phyloP scores from a whole-genome alignment of 2,113 vertebrate species.

The Oxyruncus cristatus region DNA sequence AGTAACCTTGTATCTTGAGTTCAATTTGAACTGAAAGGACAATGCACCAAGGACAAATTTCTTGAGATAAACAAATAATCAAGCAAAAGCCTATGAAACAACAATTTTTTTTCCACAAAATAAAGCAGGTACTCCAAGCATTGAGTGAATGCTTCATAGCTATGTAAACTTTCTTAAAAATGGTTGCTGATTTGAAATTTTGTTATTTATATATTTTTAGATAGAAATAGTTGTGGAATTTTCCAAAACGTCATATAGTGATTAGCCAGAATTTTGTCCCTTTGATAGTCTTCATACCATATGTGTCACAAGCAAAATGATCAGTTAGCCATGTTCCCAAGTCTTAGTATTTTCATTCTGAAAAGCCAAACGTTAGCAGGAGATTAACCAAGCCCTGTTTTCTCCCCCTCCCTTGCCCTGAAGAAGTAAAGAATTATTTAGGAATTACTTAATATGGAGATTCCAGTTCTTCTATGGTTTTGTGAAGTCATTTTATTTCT shows the following conservation, averaged over 20 bases:
- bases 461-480: neutral
- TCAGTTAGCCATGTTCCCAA: neutral
- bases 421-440: neutral
- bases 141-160: neutral
- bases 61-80: neutral
- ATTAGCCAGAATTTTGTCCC: neutral
- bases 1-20: neutral
- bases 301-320: neutral
- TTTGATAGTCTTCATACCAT: neutral
- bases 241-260: neutral
- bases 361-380: neutral
- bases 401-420: neutral
- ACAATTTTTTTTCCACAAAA: neutral
- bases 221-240: constrained; percentile 19
- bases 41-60: neutral
- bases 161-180: neutral
- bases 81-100: neutral
- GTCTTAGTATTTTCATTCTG: neutral
- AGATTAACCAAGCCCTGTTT: neutral
- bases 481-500: neutral
- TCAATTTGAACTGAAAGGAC: constrained; percentile 19
- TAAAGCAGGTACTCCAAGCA: neutral
- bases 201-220: neutral
- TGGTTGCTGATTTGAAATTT: neutral
- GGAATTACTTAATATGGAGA: neutral